These are phyloP conservation scores for Tetheella fluctuosa DNA, from an alignment of 2,888 invertebrate species.

Conservation along the genomic window DNA sequence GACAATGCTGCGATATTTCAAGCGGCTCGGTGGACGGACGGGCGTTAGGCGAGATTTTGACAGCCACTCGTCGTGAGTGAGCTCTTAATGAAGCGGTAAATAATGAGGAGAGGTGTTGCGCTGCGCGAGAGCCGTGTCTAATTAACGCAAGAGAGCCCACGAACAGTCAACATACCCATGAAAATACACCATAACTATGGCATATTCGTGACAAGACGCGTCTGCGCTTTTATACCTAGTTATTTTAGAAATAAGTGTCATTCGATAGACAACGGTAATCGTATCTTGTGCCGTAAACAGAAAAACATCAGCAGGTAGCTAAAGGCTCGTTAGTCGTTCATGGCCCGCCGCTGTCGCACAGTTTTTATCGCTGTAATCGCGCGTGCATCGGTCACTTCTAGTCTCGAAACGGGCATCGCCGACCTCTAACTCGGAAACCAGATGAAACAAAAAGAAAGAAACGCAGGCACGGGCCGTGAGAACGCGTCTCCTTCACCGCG, in stretches of 20 bases:
- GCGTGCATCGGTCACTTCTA: conserved; percentile 76
- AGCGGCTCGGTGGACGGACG: conserved; percentile 60
- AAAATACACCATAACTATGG: conserved; percentile 34
- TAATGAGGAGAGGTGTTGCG: conserved; percentile 80
- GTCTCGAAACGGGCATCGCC: conserved; percentile 61
- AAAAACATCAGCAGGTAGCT: conserved; percentile 59
- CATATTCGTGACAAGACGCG: conserved; percentile 47
- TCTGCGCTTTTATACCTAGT: conserved; percentile 46
- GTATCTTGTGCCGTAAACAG: conserved; percentile 46
- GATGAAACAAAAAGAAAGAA: conserved; percentile 78
- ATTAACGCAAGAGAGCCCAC: conserved; percentile 68
- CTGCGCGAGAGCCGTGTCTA: conserved; percentile 72
- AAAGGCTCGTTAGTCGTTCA: conserved; percentile 63
- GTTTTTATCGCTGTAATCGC: conserved; percentile 73
- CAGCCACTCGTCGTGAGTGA: conserved; percentile 75
- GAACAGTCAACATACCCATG: conserved; percentile 58
- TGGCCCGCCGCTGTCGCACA: conserved; percentile 56
- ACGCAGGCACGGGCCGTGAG: conserved; percentile 81
- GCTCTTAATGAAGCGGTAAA: conserved; percentile 83
- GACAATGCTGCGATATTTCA: conserved; percentile 79
- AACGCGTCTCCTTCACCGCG: conserved; percentile 75
- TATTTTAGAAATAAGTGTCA: conserved; percentile 40
- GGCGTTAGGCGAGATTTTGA: conserved; percentile 77
- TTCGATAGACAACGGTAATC: conserved; percentile 47
- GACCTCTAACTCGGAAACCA: conserved; percentile 81